phyloP scores from a whole-genome alignment of 2,113 vertebrate species.

The Mastomys natalensis region DNA sequence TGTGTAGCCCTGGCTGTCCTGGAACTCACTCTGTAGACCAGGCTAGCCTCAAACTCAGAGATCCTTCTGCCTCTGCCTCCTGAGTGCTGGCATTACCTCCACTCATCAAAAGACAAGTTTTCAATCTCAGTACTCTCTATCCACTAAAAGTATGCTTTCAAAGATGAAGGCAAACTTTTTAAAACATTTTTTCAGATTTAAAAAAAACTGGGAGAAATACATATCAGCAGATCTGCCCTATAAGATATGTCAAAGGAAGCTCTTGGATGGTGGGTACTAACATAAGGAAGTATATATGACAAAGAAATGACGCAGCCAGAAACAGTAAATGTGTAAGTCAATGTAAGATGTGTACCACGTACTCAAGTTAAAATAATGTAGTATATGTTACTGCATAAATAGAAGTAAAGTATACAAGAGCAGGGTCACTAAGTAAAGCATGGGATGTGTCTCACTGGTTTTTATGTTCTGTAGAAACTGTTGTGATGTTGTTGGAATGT shows the following conservation, averaged over 20 bases:
- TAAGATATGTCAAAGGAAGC: background rate
- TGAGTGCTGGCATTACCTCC: background rate
- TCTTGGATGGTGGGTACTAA: background rate
- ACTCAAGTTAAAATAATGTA: constrained; percentile 1
- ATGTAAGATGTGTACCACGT: background rate
- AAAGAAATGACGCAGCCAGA: background rate
- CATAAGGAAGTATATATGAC: background rate
- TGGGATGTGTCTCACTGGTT: background rate
- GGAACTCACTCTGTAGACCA: background rate
- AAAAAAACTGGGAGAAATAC: constrained; percentile 31
- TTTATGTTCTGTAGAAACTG: background rate
- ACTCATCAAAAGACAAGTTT: background rate
- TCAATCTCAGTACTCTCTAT: constrained; percentile 12
- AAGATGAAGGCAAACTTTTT: constrained; percentile 38
- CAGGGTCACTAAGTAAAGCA: background rate
- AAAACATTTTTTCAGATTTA: background rate
- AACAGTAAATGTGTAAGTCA: background rate
- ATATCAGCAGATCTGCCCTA: background rate
- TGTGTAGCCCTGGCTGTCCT: background rate
- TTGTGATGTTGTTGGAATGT: constrained; percentile 7
- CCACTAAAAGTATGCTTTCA: constrained; percentile 48
- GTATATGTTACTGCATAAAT: background rate
- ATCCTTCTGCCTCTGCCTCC: background rate
- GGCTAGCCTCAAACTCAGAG: background rate
- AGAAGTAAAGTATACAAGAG: background rate